Conservation (phyloP, 1,140 invertebrate genomes). For the Thalassaphorura encarpata region DNA sequence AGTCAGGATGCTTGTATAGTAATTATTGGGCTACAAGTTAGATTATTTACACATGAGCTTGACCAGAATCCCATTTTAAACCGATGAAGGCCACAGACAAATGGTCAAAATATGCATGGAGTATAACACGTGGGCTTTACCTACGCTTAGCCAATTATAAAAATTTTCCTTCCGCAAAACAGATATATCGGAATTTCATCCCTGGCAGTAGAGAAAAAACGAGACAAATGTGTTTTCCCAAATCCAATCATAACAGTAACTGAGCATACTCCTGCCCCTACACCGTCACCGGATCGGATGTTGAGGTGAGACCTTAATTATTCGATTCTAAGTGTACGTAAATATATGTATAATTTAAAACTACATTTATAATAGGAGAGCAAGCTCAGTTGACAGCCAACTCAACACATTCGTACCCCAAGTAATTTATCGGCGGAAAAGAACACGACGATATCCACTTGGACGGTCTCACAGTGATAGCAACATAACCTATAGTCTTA, state of each 20-base stretch:
- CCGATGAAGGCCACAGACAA: too few species aligned
- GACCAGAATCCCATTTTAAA: too few species aligned
- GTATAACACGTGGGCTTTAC: too few species aligned
- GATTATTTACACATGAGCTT: too few species aligned
- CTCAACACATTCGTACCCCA: conserved; percentile 22
- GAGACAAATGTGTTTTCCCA: conserved; percentile 40
- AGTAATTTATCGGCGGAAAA: conserved; percentile 9
- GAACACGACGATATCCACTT: conserved; percentile 36
- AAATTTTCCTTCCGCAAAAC: too few species aligned
- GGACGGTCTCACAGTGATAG: conserved; percentile 87
- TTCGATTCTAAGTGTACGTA: too few species aligned
- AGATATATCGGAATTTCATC: conserved; percentile 50
- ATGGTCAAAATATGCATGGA: too few species aligned
- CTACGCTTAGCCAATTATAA: too few species aligned
- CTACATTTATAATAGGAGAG: too few species aligned
- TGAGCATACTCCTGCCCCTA: conserved; percentile 80
- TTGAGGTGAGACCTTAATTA: conserved; percentile 54
- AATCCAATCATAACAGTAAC: conserved; percentile 95
- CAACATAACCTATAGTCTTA: conserved; percentile 75
- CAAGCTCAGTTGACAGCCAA: conserved; percentile 28
- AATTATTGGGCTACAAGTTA: too few species aligned
- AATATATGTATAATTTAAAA: too few species aligned
- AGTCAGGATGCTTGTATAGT: too few species aligned
- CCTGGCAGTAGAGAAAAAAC: conserved; percentile 43
- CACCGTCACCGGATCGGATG: conserved; percentile 71